These are phyloP conservation scores for Centropyge bicolor DNA, from an alignment of 2,797 vertebrate genomes.

Conservation along the genomic window DNA sequence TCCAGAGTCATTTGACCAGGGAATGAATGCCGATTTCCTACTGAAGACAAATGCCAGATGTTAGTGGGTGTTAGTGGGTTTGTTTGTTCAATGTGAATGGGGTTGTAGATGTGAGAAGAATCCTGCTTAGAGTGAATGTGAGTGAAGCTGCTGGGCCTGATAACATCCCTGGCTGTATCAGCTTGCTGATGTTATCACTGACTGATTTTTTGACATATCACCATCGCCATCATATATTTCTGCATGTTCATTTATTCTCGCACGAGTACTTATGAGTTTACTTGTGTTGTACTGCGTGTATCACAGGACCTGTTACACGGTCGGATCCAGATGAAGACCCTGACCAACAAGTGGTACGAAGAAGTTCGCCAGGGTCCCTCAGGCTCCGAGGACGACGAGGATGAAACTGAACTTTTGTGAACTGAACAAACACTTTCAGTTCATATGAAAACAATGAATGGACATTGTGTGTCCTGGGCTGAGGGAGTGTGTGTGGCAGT, in stretches of 20 bases:
- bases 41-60: too few species aligned
- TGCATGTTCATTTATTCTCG: background rate
- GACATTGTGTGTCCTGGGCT: conserved; percentile 26
- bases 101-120: too few species aligned
- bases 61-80: too few species aligned
- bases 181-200: too few species aligned
- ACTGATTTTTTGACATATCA: too few species aligned
- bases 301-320: conserved; percentile 94
- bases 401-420: conserved; percentile 93
- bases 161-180: too few species aligned
- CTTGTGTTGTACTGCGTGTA: conserved; percentile 6
- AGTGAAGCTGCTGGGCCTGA: too few species aligned
- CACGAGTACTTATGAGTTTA: background rate
- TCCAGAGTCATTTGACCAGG: too few species aligned
- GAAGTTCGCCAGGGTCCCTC: conserved; percentile 98
- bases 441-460: conserved; percentile 28
- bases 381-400: conserved; percentile 96
- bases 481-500: conserved; percentile 15
- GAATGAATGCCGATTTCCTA: too few species aligned
- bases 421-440: conserved; percentile 12
- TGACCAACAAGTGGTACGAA: conserved; percentile 99
- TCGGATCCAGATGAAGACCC: conserved; percentile 98
- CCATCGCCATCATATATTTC: background rate
- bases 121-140: too few species aligned
- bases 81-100: too few species aligned